A percentile compares a stretch with the other conserved stretches of the same genome.
Conservation (phyloP, 2,113 vertebrate genomes). For the Microcebus griseorufus region DNA sequence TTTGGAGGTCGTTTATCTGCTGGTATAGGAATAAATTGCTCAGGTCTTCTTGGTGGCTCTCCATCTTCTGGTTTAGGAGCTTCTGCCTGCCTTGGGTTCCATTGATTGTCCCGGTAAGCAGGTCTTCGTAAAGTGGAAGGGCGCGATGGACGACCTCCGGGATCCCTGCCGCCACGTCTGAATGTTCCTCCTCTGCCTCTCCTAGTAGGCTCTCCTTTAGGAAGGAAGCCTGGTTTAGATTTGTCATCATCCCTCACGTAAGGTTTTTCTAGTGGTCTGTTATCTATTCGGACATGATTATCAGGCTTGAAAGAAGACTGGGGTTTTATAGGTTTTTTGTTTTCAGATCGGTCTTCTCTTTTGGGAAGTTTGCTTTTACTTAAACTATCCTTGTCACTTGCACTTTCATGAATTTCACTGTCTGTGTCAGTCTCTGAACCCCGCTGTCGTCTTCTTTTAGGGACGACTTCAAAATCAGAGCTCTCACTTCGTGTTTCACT, state of each 20-base stretch:
- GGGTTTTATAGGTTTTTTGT: conserved; percentile 84
- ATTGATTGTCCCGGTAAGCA: conserved; percentile 91
- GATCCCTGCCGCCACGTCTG: conserved; percentile 91
- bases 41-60: conserved; percentile 85
- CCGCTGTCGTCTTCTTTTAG: conserved; percentile 93
- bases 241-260: conserved; percentile 89
- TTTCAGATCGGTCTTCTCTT: conserved; percentile 86
- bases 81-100: conserved; percentile 94
- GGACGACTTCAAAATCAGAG: conserved; percentile 97
- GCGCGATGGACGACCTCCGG: conserved; percentile 88
- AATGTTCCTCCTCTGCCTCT: conserved; percentile 95
- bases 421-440: conserved; percentile 98
- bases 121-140: conserved; percentile 90
- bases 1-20: conserved; percentile 91
- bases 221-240: conserved; percentile 95
- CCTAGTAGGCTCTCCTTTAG: conserved; percentile 95
- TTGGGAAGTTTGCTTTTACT: conserved; percentile 90
- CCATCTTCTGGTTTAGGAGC: conserved; percentile 85
- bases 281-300: conserved; percentile 83
- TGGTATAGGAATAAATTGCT: conserved; percentile 82
- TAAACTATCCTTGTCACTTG: conserved; percentile 95
- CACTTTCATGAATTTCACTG: conserved; percentile 95
- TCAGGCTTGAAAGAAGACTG: conserved; percentile 84
- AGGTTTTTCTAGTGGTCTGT: conserved; percentile 83
- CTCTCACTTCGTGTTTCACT: conserved; percentile 98